Evolutionary conservation across 2,113 vertebrate genomes (phyloP).

Genomic region (Stegastes partitus): DNA sequence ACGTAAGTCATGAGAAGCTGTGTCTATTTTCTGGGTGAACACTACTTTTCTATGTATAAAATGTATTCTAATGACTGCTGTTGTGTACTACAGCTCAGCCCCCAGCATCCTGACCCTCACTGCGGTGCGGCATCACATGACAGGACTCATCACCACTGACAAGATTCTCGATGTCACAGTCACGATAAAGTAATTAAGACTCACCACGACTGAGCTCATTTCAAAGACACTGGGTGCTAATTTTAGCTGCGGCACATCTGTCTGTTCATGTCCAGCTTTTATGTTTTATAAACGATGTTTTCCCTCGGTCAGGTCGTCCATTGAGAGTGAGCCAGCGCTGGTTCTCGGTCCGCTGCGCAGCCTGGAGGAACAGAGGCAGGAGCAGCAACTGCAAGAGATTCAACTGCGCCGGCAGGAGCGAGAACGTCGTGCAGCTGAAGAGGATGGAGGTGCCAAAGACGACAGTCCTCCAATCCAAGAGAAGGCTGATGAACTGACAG

Average conservation of each 20-base stretch:
- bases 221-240: neutral
- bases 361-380: constrained; percentile 89
- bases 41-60: neutral
- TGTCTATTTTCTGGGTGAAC: neutral
- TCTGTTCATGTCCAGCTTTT: too few species aligned
- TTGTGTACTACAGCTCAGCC: constrained; percentile 87
- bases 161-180: constrained; percentile 95
- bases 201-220: rapidly evolving
- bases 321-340: constrained; percentile 97
- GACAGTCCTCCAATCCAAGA: constrained; percentile 89
- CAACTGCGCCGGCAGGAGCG: constrained; percentile 90
- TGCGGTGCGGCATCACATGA: constrained; percentile 95
- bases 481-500: constrained; percentile 91
- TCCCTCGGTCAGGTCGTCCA: constrained; percentile 89
- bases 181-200: constrained; percentile 92
- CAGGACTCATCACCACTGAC: constrained; percentile 94
- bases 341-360: constrained; percentile 95
- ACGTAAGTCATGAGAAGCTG: constrained; percentile 87
- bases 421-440: constrained; percentile 84
- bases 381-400: constrained; percentile 95
- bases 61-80: neutral
- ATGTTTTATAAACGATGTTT: neutral
- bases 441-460: constrained; percentile 82
- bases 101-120: constrained; percentile 96
- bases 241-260: neutral